Evolutionary conservation across 2,797 vertebrate species (phyloP).

Genomic region (Argyrosomus regius): DNA sequence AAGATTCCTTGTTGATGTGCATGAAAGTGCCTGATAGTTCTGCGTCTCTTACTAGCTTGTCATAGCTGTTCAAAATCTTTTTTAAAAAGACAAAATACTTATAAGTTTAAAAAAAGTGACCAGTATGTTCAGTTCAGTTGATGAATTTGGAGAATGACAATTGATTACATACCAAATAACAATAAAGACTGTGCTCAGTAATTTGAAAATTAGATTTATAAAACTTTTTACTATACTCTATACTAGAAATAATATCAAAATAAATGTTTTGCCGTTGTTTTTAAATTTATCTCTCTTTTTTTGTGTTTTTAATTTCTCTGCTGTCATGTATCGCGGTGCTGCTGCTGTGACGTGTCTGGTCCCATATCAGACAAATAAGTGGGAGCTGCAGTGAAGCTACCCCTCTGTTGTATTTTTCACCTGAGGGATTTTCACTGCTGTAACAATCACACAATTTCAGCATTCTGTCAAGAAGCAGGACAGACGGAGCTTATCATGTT

Average conservation of each 20-base stretch:
- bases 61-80: background rate
- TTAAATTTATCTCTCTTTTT: constrained; percentile 14
- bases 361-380: constrained; percentile 58
- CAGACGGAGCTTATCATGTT: constrained; percentile 74
- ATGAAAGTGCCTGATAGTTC: constrained; percentile 23
- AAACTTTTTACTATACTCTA: background rate
- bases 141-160: background rate
- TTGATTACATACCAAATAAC: background rate
- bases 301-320: constrained; percentile 45
- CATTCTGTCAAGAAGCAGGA: constrained; percentile 70
- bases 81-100: background rate
- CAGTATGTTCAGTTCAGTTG: background rate
- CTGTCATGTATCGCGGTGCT: constrained; percentile 42
- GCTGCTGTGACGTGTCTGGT: constrained; percentile 38
- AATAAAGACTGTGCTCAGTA: background rate
- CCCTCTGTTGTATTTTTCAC: constrained; percentile 72
- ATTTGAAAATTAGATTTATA: background rate
- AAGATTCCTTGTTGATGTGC: constrained; percentile 34
- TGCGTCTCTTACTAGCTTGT: constrained; percentile 18
- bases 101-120: background rate
- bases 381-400: constrained; percentile 44
- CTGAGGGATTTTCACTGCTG: constrained; percentile 68
- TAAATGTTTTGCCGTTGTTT: background rate
- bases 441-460: constrained; percentile 77
- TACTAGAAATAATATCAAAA: background rate